These are phyloP conservation scores for Pyrrhia umbra DNA, from an alignment of 2,888 invertebrate species.

Conservation along the genomic window DNA sequence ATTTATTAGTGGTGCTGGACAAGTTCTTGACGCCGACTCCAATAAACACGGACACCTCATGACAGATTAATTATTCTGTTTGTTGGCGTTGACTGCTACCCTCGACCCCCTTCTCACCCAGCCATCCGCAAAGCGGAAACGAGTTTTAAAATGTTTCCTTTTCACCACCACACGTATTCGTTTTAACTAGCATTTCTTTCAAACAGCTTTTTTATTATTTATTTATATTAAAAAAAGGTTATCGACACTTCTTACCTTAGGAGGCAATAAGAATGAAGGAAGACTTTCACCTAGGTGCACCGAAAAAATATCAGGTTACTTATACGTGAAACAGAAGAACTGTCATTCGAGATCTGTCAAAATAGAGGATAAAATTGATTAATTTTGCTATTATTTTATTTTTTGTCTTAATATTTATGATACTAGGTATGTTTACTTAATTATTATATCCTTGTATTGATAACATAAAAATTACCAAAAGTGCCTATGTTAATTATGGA, in stretches of 20 bases:
- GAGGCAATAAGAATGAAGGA: too few species aligned
- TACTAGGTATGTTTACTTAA: too few species aligned
- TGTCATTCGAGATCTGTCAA: too few species aligned
- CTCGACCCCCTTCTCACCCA: conserved; percentile 26
- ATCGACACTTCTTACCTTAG: conserved; percentile 17
- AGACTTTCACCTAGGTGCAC: too few species aligned
- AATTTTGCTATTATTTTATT: too few species aligned
- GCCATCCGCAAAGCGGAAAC: conserved; percentile 26
- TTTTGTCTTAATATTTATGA: too few species aligned
- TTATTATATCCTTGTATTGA: too few species aligned
- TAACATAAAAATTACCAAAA: too few species aligned
- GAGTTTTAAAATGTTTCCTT: conserved; percentile 30
- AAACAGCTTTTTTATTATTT: conserved; percentile 14
- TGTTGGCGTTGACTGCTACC: conserved; percentile 61
- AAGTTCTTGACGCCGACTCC: conserved; percentile 62
- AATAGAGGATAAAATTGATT: too few species aligned
- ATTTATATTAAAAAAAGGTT: conserved; percentile 20
- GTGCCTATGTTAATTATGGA: too few species aligned
- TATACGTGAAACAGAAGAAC: too few species aligned
- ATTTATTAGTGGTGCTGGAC: conserved; percentile 59
- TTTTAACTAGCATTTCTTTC: conserved; percentile 5
- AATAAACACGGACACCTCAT: conserved; percentile 73
- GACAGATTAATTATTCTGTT: conserved; percentile 82
- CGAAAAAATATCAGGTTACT: too few species aligned
- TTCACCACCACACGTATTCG: conserved; percentile 10